Evolutionary conservation across 2,113 vertebrate genomes (phyloP).

Genomic region (Toxotes jaculatrix): DNA sequence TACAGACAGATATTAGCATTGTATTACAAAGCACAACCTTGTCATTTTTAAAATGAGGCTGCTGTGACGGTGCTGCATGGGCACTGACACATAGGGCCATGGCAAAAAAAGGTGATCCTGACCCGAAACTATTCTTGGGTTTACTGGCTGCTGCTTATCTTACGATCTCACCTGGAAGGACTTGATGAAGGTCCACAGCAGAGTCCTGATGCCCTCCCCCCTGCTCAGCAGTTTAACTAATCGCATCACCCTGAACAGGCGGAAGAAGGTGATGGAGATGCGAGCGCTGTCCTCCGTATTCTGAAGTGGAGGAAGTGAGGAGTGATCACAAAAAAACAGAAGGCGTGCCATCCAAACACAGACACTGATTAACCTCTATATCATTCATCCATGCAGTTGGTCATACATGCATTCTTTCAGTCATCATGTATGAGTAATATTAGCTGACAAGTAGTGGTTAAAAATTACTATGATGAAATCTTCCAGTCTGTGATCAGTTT

Average conservation of each 20-base stretch:
- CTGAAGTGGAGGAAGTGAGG: conserved; percentile 75
- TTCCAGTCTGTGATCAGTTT: not conserved
- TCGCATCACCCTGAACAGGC: conserved; percentile 98
- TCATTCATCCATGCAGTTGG: conserved; percentile 28
- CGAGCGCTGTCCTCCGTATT: conserved; percentile 97
- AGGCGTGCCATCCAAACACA: conserved; percentile 15
- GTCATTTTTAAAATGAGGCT: too few species aligned
- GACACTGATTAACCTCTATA: not conserved
- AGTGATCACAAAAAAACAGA: not conserved
- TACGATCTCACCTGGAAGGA: conserved; percentile 93
- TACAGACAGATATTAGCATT: not conserved
- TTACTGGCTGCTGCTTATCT: not conserved
- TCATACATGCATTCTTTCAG: conserved; percentile 16
- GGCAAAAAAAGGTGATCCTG: too few species aligned
- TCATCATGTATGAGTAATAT: conserved; percentile 4
- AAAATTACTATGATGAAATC: not conserved
- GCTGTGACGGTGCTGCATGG: too few species aligned
- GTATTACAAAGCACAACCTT: too few species aligned
- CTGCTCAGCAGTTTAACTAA: conserved; percentile 97
- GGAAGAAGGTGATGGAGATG: conserved; percentile 99
- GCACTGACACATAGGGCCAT: too few species aligned
- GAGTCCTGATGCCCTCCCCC: conserved; percentile 96
- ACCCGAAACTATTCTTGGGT: not conserved
- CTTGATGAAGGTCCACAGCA: conserved; percentile 99
- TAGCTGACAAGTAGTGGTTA: not conserved